Conservation (phyloP, 2,888 invertebrate species). For the Lithophane ornitopus region DNA sequence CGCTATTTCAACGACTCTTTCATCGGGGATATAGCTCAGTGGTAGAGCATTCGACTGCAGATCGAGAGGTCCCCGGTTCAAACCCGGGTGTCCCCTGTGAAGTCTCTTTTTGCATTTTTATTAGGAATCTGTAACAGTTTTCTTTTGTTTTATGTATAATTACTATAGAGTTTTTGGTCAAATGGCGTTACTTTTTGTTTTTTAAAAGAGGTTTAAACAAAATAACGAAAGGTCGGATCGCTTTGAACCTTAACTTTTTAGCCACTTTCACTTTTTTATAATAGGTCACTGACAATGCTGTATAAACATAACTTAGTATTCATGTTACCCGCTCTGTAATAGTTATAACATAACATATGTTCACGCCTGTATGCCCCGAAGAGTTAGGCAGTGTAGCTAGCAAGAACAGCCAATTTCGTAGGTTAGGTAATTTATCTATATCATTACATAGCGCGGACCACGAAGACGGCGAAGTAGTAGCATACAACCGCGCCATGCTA, state of each 20-base stretch:
- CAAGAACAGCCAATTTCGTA: not conserved
- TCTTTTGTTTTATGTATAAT: slow-evolving; percentile 47
- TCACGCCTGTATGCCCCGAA: not conserved
- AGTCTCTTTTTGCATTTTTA: slow-evolving; percentile 49
- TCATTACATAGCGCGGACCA: slow-evolving; percentile 95
- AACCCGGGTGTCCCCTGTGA: slow-evolving; percentile 88
- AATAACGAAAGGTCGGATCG: not conserved
- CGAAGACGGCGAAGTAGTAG: slow-evolving; percentile 98
- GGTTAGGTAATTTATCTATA: not conserved
- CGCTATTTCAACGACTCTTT: slow-evolving; percentile 43
- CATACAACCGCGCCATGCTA: slow-evolving; percentile 98
- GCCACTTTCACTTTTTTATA: not conserved
- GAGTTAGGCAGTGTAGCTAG: not conserved
- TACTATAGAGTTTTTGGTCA: not conserved
- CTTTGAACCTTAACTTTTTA: too few relatives aligned
- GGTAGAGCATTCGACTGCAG: slow-evolving; percentile 90
- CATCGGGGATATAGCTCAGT: slow-evolving; percentile 89
- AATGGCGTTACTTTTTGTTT: not conserved
- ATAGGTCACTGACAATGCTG: too few relatives aligned
- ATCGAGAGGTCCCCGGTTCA: slow-evolving; percentile 90
- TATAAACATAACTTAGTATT: not conserved
- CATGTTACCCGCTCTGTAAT: not conserved
- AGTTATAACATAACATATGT: not conserved
- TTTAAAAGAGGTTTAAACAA: not conserved
- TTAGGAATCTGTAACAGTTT: not conserved